A percentile compares a stretch with the other conserved stretches of the same genome.
phyloP scores from a whole-genome alignment of 2,797 vertebrate species.

The Otolemur crassicaudatus region DNA sequence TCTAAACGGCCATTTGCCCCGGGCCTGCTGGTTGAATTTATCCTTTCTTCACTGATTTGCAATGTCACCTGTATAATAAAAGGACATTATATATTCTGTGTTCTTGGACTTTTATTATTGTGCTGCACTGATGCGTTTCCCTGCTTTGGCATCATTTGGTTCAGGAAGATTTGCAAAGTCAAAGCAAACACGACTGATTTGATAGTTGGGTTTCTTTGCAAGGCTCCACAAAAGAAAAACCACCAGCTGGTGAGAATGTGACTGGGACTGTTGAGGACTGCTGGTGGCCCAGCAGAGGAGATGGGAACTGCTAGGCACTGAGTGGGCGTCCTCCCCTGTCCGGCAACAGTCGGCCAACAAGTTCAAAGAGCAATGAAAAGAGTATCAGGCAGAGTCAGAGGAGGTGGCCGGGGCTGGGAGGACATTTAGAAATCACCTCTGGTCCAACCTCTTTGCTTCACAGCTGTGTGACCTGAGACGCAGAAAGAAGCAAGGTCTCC shows the following conservation, averaged over 20 bases:
- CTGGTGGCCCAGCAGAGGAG: neutral
- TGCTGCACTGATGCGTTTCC: slow-evolving; percentile 47
- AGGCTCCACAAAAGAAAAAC: slow-evolving; percentile 6
- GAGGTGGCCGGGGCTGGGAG: neutral
- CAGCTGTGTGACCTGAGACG: neutral
- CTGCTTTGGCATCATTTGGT: slow-evolving; percentile 59
- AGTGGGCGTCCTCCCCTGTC: neutral
- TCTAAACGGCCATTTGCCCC: neutral
- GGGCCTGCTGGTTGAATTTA: neutral
- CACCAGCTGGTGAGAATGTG: neutral
- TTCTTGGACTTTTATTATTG: slow-evolving; percentile 48
- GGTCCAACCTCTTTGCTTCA: neutral
- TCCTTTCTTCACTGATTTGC: slow-evolving; percentile 19
- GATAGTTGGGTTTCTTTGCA: neutral
- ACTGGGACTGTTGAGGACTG: neutral
- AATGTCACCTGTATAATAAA: slow-evolving; percentile 58
- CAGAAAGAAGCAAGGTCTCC: neutral
- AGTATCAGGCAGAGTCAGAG: neutral
- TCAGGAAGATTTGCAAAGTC: slow-evolving; percentile 33
- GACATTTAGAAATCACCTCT: neutral
- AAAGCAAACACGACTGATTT: slow-evolving; percentile 48
- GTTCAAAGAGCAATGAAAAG: neutral
- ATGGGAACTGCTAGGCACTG: too few relatives aligned
- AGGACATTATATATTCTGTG: slow-evolving; percentile 35
- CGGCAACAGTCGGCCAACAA: neutral